Evolutionary conservation across 2,113 vertebrate genomes (phyloP).

Genomic region (Nothobranchius kuhntae): DNA sequence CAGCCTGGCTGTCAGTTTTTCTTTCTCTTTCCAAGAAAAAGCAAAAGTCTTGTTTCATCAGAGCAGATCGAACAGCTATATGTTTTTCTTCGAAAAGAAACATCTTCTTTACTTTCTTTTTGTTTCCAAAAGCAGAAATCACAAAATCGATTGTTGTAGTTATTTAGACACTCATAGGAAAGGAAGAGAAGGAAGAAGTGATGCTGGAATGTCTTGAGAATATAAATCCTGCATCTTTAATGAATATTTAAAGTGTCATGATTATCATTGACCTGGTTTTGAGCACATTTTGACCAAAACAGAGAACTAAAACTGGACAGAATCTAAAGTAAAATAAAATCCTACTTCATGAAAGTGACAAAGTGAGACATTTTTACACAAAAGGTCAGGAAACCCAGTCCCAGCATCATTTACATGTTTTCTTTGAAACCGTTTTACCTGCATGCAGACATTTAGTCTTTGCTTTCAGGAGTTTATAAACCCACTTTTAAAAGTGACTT

Average conservation of each 20-base stretch:
- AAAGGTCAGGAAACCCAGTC: too few relatives aligned
- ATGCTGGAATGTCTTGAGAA: slow-evolving; percentile 44
- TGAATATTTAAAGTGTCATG: slow-evolving; percentile 48
- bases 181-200: slow-evolving; percentile 41
- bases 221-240: slow-evolving; percentile 51
- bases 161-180: slow-evolving; percentile 21
- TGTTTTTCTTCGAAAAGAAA: slow-evolving; percentile 10
- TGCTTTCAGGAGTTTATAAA: slow-evolving; percentile 6
- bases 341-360: too few relatives aligned
- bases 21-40: not conserved
- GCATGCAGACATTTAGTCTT: not conserved
- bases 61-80: slow-evolving; percentile 19
- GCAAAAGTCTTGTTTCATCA: slow-evolving; percentile 16
- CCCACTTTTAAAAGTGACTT: not conserved
- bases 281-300: slow-evolving; percentile 31
- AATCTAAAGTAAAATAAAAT: not conserved
- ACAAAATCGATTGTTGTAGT: not conserved
- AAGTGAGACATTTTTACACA: too few relatives aligned
- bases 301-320: slow-evolving; percentile 1
- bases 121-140: slow-evolving; percentile 6
- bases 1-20: slow-evolving; percentile 3
- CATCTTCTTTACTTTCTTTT: slow-evolving; percentile 24
- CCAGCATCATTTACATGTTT: not conserved
- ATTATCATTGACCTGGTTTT: slow-evolving; percentile 55
- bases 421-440: slow-evolving; percentile 6